Evolutionary conservation across 2,888 invertebrate genomes (phyloP), one percentile per base, ranked within the genome.

Genomic region (Seira musarum): DNA sequence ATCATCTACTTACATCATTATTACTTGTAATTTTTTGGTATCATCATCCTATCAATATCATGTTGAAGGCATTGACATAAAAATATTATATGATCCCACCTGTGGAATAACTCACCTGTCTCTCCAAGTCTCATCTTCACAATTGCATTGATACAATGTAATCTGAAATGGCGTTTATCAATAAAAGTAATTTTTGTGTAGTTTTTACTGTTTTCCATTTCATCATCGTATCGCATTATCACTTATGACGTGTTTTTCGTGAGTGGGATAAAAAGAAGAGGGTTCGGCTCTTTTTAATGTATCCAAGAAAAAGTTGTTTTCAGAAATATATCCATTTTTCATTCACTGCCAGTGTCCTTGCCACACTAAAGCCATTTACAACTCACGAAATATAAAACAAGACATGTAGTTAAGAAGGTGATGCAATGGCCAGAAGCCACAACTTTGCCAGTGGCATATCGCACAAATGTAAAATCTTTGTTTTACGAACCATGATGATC

Each of bases 361-460:
- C 73, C 79, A 73, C 73, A 80, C 6, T 8, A 80, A 64, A 69
- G 63, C 68, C 68, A 49, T 80, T 80, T 80, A 79, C 63, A 35
- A 60, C 73, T 73, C 79, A 80, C 79, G 79, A 73, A 25, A 60
- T 72, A n/a, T n/a, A n/a, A n/a, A n/a, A n/a, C n/a, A n/a, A n/a
- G n/a, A n/a, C n/a, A n/a, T n/a, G n/a, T n/a, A n/a, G n/a, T 40
- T 40, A 13, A 40, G 40, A 40, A 13, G 40, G 40, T 40, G 40
- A 40, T 40, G 40, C 40, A 40, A 40, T 40, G 40, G 40, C 13
- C 40, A 40, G 40, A 13, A 8, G 40, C 40, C 40, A 40, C 6
- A n/a, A n/a, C n/a, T n/a, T n/a, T n/a, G 40, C 40, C 40, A 40
- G 40, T 8, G 13, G 5, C 40, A 40, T 40, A 40, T 40, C 40